phyloP scores from a whole-genome alignment of 1,140 invertebrate species.

The Diorhabda sublineata region DNA sequence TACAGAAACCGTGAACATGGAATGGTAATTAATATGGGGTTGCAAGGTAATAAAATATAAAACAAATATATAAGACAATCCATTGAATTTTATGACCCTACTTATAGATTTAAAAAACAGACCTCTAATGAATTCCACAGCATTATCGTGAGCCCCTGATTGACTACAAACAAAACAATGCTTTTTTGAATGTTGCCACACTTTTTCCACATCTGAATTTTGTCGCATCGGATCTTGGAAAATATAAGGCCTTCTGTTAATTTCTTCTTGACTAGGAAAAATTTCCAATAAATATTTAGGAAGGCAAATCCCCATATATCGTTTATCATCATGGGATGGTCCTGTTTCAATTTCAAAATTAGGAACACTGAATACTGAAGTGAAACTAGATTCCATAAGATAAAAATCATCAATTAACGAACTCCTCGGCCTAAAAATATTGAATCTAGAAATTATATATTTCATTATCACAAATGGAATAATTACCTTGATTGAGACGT shows the following conservation, averaged over 20 bases:
- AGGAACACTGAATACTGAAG: conserved; percentile 31
- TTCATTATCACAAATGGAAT: too few species aligned
- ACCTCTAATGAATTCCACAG: conserved; percentile 22
- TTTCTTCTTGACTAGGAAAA: conserved; percentile 57
- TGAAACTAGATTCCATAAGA: conserved; percentile 27
- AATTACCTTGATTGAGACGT: conserved; percentile 27
- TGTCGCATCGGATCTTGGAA: conserved; percentile 10
- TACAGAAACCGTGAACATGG: too few species aligned
- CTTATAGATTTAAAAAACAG: background rate
- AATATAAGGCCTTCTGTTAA: conserved; percentile 14
- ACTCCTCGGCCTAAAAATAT: conserved; percentile 9
- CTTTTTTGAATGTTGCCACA: conserved; percentile 21
- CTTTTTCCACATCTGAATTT: conserved; percentile 4
- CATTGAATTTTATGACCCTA: too few species aligned
- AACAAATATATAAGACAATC: too few species aligned
- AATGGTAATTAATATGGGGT: too few species aligned
- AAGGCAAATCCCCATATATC: conserved; percentile 76
- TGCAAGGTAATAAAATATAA: too few species aligned
- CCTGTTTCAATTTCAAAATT: conserved; percentile 29
- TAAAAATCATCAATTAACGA: conserved; percentile 17
- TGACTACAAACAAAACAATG: conserved; percentile 25
- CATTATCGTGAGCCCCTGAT: background rate
- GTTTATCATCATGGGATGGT: conserved; percentile 44
- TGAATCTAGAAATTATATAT: background rate
- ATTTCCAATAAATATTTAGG: conserved; percentile 64